phyloP scores from a whole-genome alignment of 2,113 vertebrate species.

The Tretioscincus oriximinensis region DNA sequence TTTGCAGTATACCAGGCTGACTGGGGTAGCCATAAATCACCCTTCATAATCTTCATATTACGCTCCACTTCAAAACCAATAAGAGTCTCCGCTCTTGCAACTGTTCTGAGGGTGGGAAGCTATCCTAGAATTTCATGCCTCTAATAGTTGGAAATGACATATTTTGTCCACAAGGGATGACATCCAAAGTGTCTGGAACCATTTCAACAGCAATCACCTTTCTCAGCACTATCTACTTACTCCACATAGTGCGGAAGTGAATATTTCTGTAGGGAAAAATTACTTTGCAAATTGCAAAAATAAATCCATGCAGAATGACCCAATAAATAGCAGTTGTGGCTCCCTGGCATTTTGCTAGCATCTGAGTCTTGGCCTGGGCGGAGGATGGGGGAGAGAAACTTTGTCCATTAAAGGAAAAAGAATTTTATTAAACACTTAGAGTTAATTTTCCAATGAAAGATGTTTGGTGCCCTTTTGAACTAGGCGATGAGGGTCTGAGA shows the following conservation, averaged over 20 bases:
- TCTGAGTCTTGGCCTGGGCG: not conserved
- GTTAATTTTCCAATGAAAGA: not conserved
- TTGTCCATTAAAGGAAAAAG: not conserved
- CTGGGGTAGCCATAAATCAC: no score
- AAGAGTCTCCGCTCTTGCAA: not conserved
- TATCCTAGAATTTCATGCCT: not conserved
- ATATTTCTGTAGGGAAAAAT: constrained; percentile 30
- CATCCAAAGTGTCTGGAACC: constrained; percentile 15
- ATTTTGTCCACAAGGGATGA: not conserved
- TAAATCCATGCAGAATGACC: constrained; percentile 23
- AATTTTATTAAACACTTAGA: not conserved
- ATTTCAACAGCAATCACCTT: constrained; percentile 19
- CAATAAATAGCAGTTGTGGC: constrained; percentile 11
- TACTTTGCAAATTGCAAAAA: constrained; percentile 22
- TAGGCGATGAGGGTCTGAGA: no score
- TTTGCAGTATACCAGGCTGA: not conserved
- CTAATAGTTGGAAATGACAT: constrained; percentile 2
- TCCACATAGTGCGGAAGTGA: constrained; percentile 8
- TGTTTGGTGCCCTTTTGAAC: no score
- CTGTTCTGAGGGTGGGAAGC: not conserved
- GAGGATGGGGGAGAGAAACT: not conserved
- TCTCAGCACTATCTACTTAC: not conserved
- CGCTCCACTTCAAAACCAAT: not conserved
- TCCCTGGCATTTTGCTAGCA: not conserved
- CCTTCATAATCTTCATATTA: not conserved